Evolutionary conservation across 1,140 invertebrate species (phyloP), one percentile per base, ranked within the genome.

Genomic region (Cydia amplana): DNA sequence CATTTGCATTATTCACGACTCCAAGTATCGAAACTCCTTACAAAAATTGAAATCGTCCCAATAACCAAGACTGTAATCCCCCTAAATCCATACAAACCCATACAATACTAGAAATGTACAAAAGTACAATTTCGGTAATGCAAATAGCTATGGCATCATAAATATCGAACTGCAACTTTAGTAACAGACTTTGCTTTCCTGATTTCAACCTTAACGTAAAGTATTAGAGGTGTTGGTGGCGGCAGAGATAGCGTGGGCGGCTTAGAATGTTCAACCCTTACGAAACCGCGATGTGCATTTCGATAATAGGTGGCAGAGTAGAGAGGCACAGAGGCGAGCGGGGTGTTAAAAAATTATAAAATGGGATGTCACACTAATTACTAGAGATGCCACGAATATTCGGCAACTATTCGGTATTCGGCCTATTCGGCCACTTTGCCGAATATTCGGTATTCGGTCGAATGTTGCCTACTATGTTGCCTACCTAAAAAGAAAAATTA

Each of bases 221-320:
- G 16, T n/a, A 0, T 76, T 80, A 85, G 74, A 51, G 75, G 55
- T 70, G 46, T 1, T 25, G 3, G n/a, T 6, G 36, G 16, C 25
- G 43, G 46, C 10, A 16, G 72, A 72, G 18, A 23, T 75, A 78
- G 73, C 4, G 49, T 23, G 20, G 74, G 40, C 55, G 72, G 46
- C 75, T 78, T 75, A 46, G 74, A 88, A 89, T 87, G 85, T 86
- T 89, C 86, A 89, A 88, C 87, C 87, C 87, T 89, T 87, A 87
- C 82, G 70, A 79, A 88, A 87, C 87, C 86, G 83, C 86, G 86
- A 88, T 89, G 87, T 87, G 86, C 86, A 89, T 87, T 89, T 89
- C 86, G 85, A 89, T 89, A 89, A 89, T 88, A 89, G 87, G 75
- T 28, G 75, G 78, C 78, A 87, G 86, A 82, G 79, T 82, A 85